Evolutionary conservation across 2,888 invertebrate species (phyloP).

Genomic region (Caenorhabditis imperialis): DNA sequence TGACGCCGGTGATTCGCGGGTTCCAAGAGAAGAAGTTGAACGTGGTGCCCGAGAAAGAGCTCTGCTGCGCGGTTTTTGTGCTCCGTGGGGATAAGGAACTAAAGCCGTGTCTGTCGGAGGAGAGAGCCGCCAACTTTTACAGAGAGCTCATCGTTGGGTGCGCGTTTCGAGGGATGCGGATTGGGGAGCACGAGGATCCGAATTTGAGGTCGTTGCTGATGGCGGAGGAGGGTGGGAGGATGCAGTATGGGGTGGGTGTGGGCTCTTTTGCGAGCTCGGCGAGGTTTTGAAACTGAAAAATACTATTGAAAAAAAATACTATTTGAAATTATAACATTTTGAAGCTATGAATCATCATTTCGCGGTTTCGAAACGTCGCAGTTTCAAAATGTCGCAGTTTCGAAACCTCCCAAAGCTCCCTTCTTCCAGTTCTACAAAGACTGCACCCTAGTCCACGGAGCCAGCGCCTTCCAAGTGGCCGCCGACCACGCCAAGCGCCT

Average conservation of each 20-base stretch:
- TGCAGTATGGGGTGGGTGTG: slow-evolving; percentile 16
- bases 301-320: no score
- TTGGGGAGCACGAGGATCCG: slow-evolving; percentile 5
- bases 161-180: slow-evolving; percentile 16
- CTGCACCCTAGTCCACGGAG: background rate
- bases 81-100: background rate
- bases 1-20: slow-evolving; percentile 38
- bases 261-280: no score
- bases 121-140: slow-evolving; percentile 18
- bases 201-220: slow-evolving; percentile 9
- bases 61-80: slow-evolving; percentile 30
- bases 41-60: slow-evolving; percentile 34
- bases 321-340: no score
- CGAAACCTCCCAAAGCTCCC: background rate
- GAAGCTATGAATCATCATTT: no score
- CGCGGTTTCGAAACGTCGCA: no score
- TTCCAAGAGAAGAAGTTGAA: slow-evolving; percentile 38
- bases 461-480: slow-evolving; percentile 4
- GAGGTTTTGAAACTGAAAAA: no score
- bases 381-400: no score
- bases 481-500: slow-evolving; percentile 2
- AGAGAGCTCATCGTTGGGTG: slow-evolving; percentile 15
- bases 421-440: slow-evolving; percentile 22
- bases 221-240: background rate
- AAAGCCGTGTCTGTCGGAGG: background rate